These are phyloP conservation scores for Eilema griseolum DNA, from an alignment of 2,888 invertebrate genomes.

Conservation along the genomic window DNA sequence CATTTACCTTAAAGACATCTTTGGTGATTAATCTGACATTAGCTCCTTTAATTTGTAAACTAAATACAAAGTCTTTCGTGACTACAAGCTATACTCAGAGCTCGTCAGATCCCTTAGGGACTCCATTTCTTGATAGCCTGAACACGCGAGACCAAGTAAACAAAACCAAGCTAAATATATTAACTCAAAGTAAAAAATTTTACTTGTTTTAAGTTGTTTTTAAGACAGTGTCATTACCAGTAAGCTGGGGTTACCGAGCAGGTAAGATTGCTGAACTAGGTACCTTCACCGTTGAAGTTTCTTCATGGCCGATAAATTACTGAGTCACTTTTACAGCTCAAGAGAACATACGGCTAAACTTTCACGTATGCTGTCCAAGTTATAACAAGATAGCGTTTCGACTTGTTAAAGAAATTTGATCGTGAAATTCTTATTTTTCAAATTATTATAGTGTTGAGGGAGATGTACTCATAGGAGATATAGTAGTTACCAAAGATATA, in stretches of 20 bases:
- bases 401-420: slow-evolving; percentile 44
- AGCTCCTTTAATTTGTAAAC: slow-evolving; percentile 39
- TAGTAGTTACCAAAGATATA: background rate
- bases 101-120: slow-evolving; percentile 35
- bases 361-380: slow-evolving; percentile 57
- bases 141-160: slow-evolving; percentile 48
- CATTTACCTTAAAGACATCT: background rate
- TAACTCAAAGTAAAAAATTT: slow-evolving; percentile 37
- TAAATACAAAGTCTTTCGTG: slow-evolving; percentile 39
- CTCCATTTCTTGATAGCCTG: slow-evolving; percentile 34
- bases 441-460: background rate
- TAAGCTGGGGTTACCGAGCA: slow-evolving; percentile 53
- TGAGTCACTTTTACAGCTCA: slow-evolving; percentile 83
- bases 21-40: background rate
- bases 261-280: slow-evolving; percentile 72
- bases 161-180: slow-evolving; percentile 18
- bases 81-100: slow-evolving; percentile 35
- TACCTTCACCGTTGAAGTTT: slow-evolving; percentile 72
- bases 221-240: slow-evolving; percentile 57
- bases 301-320: slow-evolving; percentile 83
- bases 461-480: too few relatives aligned
- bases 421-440: slow-evolving; percentile 21
- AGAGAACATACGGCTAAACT: slow-evolving; percentile 79
- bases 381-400: slow-evolving; percentile 50
- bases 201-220: slow-evolving; percentile 48